Conservation (phyloP, 2,797 vertebrate species). For the Tadarida brasiliensis region DNA sequence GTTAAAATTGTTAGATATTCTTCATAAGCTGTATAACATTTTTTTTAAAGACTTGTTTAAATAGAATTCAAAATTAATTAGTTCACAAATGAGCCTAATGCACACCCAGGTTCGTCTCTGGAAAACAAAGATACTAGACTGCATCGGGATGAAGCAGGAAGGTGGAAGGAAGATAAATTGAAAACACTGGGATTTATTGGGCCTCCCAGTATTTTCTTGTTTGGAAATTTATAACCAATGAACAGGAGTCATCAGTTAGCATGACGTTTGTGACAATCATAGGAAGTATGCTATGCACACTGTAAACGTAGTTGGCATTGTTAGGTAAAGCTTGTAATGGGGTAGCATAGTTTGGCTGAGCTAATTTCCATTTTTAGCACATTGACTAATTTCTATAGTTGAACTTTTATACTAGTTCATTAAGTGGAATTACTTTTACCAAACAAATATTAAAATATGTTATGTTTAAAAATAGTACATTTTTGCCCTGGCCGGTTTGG, state of each 20-base stretch:
- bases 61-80: constrained; percentile 16
- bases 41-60: constrained; percentile 49
- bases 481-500: neutral
- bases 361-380: constrained; percentile 72
- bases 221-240: constrained; percentile 74
- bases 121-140: constrained; percentile 38
- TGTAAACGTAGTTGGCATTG: constrained; percentile 75
- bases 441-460: constrained; percentile 75
- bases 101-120: constrained; percentile 37
- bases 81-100: constrained; percentile 36
- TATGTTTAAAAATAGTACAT: constrained; percentile 74
- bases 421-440: constrained; percentile 75
- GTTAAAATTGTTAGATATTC: neutral
- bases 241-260: constrained; percentile 52
- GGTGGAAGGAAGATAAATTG: constrained; percentile 43
- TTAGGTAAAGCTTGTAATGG: constrained; percentile 71
- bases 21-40: neutral
- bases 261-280: constrained; percentile 72
- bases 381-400: constrained; percentile 72
- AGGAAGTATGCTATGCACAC: constrained; percentile 59
- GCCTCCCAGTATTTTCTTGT: constrained; percentile 70
- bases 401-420: constrained; percentile 68
- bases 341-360: constrained; percentile 38
- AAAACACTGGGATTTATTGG: constrained; percentile 74
- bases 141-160: constrained; percentile 30